Percentiles rank a stretch among this genome's conserved stretches.
Conservation (phyloP, 2,113 vertebrate genomes). For the Nerophis ophidion region DNA sequence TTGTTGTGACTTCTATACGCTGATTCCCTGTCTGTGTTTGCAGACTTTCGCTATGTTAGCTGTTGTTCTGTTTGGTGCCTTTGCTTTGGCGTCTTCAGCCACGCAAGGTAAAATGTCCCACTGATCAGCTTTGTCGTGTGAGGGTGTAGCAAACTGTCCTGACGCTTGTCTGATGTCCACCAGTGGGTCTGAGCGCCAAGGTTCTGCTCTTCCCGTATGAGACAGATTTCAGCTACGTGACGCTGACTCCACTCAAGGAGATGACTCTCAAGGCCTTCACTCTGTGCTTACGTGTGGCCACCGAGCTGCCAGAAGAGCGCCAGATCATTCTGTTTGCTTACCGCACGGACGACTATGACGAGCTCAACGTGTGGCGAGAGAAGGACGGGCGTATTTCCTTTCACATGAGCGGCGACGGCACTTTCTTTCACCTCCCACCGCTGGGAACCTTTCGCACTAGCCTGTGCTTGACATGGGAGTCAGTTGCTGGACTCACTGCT, state of each 20-base stretch:
- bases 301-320: slow-evolving; percentile 65
- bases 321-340: slow-evolving; percentile 78
- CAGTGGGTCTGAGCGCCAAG: slow-evolving; percentile 66
- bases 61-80: slow-evolving; percentile 31
- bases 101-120: slow-evolving; percentile 49
- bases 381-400: slow-evolving; percentile 67
- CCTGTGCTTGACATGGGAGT: slow-evolving; percentile 76
- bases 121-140: not conserved
- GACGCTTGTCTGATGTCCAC: slow-evolving; percentile 1
- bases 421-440: slow-evolving; percentile 63
- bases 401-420: slow-evolving; percentile 66
- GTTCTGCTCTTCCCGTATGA: slow-evolving; percentile 73
- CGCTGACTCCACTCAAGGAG: slow-evolving; percentile 66
- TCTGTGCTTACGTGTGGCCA: slow-evolving; percentile 71
- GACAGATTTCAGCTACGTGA: slow-evolving; percentile 73
- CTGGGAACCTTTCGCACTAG: slow-evolving; percentile 71
- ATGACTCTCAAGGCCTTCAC: slow-evolving; percentile 70
- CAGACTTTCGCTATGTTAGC: slow-evolving; percentile 31
- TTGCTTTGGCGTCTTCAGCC: slow-evolving; percentile 29
- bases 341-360: slow-evolving; percentile 69
- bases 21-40: slow-evolving; percentile 30
- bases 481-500: slow-evolving; percentile 61
- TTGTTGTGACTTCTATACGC: not conserved
- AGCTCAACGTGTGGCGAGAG: slow-evolving; percentile 76
- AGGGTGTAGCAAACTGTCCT: not conserved